Base-by-base conservation (phyloP, 2,888 invertebrate genomes). In the Yponomeuta malinellus region DNA sequence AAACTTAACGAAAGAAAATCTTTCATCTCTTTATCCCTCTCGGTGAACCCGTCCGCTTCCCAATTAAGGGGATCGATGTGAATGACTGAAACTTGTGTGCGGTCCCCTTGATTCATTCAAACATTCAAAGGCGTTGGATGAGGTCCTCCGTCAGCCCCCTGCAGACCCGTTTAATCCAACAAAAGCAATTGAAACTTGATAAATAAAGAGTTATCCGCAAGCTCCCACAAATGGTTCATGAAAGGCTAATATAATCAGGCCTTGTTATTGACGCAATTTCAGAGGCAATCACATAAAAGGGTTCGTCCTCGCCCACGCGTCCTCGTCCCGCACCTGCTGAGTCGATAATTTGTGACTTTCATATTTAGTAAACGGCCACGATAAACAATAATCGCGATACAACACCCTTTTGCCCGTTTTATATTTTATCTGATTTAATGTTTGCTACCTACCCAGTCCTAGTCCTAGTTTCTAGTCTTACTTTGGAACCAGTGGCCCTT, bases 221-320 rank as follows among this genome's bases (percentile, higher is more conserved):
- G 52, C 52, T 15, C 75, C 77, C 76, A 71, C 73, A 76, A 72
- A 78, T 78, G 78, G 77, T 74, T 76, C 75, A 78, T 76, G 74
- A 77, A 74, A 76, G 76, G 78, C 80, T 85, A 85, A 85, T 79
- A 79, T 81, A 84, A 85, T 85, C 81, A 84, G 77, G 73, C 74
- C 75, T 74, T 76, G 78, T 81, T 79, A 81, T 84, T 81, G 81
- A 79, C 76, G 80, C 83, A 81, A 85, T 84, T 84, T 82, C 79
- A 78, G 78, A 78, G 80, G 77, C 81, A 84, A 84, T 84, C 81
- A 79, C 78, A 81, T 84, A 83, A 86, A 83, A 71, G 74, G 67
- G 68, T 31, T 63, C 37, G 68, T 10, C 68, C 43, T n/a, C 59
- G 70, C 52, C 52, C 12, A 5, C 15, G 15, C 52, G 15, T 33